These are phyloP conservation scores for Fabriciana adippe DNA, from an alignment of 2,888 invertebrate genomes.

Conservation along the genomic window DNA sequence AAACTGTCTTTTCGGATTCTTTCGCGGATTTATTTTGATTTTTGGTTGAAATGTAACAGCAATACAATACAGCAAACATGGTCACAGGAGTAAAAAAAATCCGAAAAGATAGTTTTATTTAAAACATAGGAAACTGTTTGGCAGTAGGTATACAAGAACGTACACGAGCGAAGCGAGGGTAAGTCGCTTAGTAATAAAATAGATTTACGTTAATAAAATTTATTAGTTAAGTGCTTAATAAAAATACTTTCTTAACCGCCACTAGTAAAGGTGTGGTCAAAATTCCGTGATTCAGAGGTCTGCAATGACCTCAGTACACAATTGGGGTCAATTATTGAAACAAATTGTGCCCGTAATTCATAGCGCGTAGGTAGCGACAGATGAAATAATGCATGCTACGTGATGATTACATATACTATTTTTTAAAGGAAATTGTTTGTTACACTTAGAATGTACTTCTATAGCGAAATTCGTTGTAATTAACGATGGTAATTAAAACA, in stretches of 20 bases:
- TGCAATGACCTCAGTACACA: slow-evolving; percentile 52
- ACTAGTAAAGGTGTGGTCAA: slow-evolving; percentile 32
- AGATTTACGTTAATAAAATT: slow-evolving; percentile 1
- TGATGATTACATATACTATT: slow-evolving; percentile 20
- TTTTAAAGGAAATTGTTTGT: slow-evolving; percentile 9
- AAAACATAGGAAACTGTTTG: too few species aligned
- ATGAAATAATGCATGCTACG: slow-evolving; percentile 46
- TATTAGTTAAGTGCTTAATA: background rate
- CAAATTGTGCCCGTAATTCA: slow-evolving; percentile 62
- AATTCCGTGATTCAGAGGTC: slow-evolving; percentile 49
- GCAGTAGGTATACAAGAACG: too few species aligned
- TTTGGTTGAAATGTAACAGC: too few species aligned
- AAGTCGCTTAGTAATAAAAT: too few species aligned
- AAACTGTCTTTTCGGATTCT: too few species aligned
- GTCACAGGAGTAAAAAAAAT: too few species aligned
- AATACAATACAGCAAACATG: too few species aligned
- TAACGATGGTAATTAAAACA: too few species aligned
- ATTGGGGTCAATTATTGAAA: slow-evolving; percentile 69
- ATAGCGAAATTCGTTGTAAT: too few species aligned
- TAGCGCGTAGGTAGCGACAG: slow-evolving; percentile 57
- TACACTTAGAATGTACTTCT: background rate
- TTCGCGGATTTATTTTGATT: too few species aligned
- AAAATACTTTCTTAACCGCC: background rate
- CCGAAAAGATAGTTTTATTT: too few species aligned
- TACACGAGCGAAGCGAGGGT: too few species aligned